These are phyloP conservation scores for Eumeta japonica DNA, from an alignment of 1,140 invertebrate species.

Conservation along the genomic window DNA sequence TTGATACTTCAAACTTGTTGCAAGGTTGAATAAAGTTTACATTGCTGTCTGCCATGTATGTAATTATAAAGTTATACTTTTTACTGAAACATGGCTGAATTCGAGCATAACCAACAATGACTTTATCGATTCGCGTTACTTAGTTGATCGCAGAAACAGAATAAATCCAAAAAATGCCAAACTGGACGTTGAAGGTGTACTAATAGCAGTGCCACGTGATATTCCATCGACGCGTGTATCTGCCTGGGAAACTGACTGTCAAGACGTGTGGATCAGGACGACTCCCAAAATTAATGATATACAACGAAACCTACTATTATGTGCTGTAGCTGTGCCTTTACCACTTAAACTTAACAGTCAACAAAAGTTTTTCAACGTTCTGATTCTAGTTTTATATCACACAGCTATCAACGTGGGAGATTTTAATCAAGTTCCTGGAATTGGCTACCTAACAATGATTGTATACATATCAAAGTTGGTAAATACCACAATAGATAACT, in stretches of 20 bases:
- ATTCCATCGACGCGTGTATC: not conserved
- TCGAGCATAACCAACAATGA: not conserved
- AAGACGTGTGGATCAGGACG: not conserved
- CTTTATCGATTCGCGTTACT: not conserved
- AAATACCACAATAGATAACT: not conserved
- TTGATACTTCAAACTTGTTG: too few relatives aligned
- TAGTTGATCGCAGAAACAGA: not conserved
- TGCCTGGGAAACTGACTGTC: not conserved
- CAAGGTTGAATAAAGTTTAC: too few relatives aligned
- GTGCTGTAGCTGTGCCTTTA: not conserved
- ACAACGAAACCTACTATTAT: not conserved
- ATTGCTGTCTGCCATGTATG: too few relatives aligned
- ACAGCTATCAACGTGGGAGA: not conserved
- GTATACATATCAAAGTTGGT: not conserved
- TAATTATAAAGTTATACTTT: not conserved
- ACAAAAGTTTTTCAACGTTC: not conserved
- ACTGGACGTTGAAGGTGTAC: not conserved
- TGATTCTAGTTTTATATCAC: not conserved
- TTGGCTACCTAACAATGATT: too few relatives aligned
- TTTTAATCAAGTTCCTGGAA: not conserved
- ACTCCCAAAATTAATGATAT: not conserved
- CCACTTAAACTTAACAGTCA: too few relatives aligned
- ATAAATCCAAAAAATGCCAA: not conserved
- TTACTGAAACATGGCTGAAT: not conserved
- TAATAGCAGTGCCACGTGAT: not conserved